Evolutionary conservation across 1,140 invertebrate genomes (phyloP), one percentile per base, ranked within the genome.

Genomic region (Zaprionus camerounensis): DNA sequence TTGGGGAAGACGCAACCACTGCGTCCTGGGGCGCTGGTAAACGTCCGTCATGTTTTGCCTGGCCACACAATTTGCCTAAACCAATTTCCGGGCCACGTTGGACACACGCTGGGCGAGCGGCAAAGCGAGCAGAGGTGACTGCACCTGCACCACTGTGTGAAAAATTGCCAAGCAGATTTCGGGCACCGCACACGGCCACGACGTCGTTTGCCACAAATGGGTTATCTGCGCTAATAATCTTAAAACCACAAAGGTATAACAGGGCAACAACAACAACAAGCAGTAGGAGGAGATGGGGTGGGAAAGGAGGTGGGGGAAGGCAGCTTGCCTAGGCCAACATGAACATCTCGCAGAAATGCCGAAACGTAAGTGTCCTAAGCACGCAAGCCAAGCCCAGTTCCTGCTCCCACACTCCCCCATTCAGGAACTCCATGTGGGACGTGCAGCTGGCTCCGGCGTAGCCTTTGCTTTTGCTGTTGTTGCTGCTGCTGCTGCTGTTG

Each of bases 11-110:
- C 41, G 15, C 41, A n/a, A 7, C 5, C n/a, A 17, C 15, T 31
- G 6, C 26, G 58, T 17, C 26, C 31, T 9, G 67, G 56, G 56
- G 57, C n/a, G 24, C 61, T 56, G 75, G 78, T 76, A 81, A 83
- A 78, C 84, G 85, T 88, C 77, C 76, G 80, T 82, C 86, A 88
- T 90, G 84, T 90, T 90, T 80, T 86, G 82, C 79, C 79, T 82
- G 71, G 86, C 80, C 80, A 62, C 86, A 91, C 86, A 90, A 90
- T 90, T 90, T 90, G 86, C 86, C 86, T 85, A 91, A 90, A 91
- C 86, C 90, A 90, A 90, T 90, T 90, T 91, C 86, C 86, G 46
- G 46, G 46, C 85, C 80, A 59, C 72, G 70, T 61, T 26, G 69
- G 59, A 17, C 20, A 44, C 70, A 72, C 38, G 62, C 53, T 26